These are phyloP conservation scores for Drosophila limbata DNA, from an alignment of 2,888 invertebrate genomes.

Conservation along the genomic window DNA sequence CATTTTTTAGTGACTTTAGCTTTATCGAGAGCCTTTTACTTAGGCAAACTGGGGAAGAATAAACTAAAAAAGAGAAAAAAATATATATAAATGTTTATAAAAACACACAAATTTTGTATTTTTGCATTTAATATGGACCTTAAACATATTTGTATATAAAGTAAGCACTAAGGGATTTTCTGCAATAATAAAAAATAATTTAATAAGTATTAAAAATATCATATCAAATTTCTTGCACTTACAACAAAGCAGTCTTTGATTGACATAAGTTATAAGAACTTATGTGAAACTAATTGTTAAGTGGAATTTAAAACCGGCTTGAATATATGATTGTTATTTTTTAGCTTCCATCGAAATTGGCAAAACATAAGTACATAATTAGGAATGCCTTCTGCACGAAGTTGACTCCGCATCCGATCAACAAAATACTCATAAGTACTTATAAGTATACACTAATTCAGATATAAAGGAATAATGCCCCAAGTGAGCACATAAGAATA, in stretches of 20 bases:
- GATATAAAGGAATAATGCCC: conserved; percentile 23
- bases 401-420: not conserved
- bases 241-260: too few relatives aligned
- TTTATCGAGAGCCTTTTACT: too few relatives aligned
- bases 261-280: not conserved
- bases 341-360: not conserved
- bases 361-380: not conserved
- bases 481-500: conserved; percentile 27
- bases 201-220: not conserved
- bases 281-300: not conserved
- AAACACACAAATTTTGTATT: too few relatives aligned
- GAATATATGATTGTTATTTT: not conserved
- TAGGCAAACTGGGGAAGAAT: too few relatives aligned
- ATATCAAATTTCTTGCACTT: too few relatives aligned
- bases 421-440: conserved; percentile 10
- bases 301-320: not conserved
- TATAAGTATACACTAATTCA: conserved; percentile 13
- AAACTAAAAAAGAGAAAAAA: too few relatives aligned
- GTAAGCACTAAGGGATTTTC: too few relatives aligned
- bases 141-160: too few relatives aligned
- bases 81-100: too few relatives aligned
- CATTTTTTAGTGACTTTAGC: too few relatives aligned
- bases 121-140: too few relatives aligned
- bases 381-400: not conserved
- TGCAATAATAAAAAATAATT: not conserved